These are phyloP conservation scores for Falco punctatus DNA, from an alignment of 2,113 vertebrate species.

Conservation along the genomic window DNA sequence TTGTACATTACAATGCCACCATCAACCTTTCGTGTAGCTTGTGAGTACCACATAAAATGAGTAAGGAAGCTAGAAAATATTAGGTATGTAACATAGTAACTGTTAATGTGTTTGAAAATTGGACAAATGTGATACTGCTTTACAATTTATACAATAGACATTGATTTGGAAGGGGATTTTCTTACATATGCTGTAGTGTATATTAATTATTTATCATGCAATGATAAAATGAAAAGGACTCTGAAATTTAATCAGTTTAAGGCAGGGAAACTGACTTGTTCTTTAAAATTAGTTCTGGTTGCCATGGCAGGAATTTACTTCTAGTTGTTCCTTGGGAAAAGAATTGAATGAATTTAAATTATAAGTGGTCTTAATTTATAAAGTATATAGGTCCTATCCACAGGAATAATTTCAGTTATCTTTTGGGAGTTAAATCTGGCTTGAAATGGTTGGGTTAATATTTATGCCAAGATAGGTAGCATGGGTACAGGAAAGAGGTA, in stretches of 20 bases:
- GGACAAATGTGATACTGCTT: not conserved
- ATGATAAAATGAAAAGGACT: not conserved
- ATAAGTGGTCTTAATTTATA: not conserved
- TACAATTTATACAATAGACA: not conserved
- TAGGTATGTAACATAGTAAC: not conserved
- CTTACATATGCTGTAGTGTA: not conserved
- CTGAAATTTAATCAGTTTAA: not conserved
- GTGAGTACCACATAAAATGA: not conserved
- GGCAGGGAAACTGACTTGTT: not conserved
- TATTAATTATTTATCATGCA: not conserved
- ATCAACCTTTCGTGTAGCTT: not conserved
- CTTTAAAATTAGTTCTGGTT: not conserved
- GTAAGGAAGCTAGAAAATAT: not conserved
- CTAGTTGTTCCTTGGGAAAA: not conserved
- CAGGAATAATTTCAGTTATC: not conserved
- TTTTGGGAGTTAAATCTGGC: not conserved
- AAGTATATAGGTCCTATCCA: not conserved
- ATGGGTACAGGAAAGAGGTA: not conserved
- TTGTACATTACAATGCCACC: not conserved
- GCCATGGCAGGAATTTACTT: not conserved
- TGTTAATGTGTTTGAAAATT: not conserved
- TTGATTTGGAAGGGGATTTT: not conserved
- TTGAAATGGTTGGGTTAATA: not conserved
- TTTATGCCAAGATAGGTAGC: not conserved
- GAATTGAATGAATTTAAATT: not conserved